Conservation (phyloP, 2,113 vertebrate genomes). For the Fulica atra region DNA sequence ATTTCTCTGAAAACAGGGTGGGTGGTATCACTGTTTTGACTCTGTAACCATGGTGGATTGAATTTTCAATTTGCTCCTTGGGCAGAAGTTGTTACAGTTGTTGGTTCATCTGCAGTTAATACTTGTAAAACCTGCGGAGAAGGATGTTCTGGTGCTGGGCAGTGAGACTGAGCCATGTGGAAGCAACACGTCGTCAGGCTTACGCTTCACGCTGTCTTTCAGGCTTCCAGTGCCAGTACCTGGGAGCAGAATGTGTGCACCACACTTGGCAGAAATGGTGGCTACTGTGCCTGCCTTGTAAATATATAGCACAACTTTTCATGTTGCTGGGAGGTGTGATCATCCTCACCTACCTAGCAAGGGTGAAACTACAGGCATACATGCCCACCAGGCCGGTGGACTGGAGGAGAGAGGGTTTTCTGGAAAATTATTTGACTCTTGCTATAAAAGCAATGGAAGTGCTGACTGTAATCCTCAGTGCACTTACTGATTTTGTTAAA, state of each 20-base stretch:
- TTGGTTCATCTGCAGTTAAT: background rate
- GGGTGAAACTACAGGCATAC: background rate
- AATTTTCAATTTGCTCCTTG: background rate
- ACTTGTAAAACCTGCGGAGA: background rate
- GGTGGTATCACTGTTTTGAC: background rate
- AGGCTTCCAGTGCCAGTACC: background rate
- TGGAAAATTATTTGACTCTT: background rate
- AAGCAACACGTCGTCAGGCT: background rate
- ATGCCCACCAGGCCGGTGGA: background rate
- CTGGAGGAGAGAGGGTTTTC: background rate
- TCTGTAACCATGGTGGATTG: background rate
- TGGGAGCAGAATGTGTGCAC: background rate
- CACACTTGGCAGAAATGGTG: background rate
- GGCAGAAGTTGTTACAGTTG: background rate
- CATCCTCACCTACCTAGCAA: background rate
- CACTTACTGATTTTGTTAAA: background rate
- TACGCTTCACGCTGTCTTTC: background rate
- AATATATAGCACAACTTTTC: background rate
- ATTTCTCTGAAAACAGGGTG: background rate
- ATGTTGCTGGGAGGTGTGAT: background rate
- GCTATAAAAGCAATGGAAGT: background rate
- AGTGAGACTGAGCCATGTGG: background rate
- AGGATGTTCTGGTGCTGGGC: background rate
- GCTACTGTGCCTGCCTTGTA: background rate
- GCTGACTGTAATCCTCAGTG: background rate